Conservation (phyloP, 2,113 vertebrate species). For the Mus pahari region DNA sequence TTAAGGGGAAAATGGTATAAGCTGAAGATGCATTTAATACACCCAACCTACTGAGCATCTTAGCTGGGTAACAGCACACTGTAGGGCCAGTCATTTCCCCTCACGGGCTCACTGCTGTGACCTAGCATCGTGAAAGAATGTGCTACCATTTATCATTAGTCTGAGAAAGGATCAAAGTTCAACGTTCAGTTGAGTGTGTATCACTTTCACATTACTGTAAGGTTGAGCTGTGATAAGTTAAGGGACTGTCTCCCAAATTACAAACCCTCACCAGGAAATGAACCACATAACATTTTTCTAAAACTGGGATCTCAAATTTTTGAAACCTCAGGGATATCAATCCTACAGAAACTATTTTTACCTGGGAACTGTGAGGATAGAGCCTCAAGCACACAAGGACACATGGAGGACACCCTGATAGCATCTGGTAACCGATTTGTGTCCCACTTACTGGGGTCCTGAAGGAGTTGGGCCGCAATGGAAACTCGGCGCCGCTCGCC, state of each 20-base stretch:
- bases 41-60: not conserved
- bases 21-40: not conserved
- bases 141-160: not conserved
- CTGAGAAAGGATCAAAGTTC: not conserved
- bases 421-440: not conserved
- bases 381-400: not conserved
- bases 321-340: not conserved
- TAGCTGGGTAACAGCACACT: not conserved
- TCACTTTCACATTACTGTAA: not conserved
- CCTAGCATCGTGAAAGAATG: not conserved
- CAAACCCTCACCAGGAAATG: not conserved
- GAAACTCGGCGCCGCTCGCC: slow-evolving; percentile 95
- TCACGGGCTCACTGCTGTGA: not conserved
- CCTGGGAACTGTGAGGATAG: not conserved
- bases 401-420: not conserved
- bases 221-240: not conserved
- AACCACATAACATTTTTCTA: not conserved
- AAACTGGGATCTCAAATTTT: not conserved
- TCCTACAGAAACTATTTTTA: not conserved
- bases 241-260: not conserved
- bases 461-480: slow-evolving; percentile 95
- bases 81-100: not conserved
- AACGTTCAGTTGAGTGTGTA: not conserved
- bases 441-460: slow-evolving; percentile 95
- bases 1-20: not conserved